Evolutionary conservation across 1,140 invertebrate species (phyloP), one percentile per base, ranked within the genome.

Genomic region (Pseudomyrmex dendroicus): DNA sequence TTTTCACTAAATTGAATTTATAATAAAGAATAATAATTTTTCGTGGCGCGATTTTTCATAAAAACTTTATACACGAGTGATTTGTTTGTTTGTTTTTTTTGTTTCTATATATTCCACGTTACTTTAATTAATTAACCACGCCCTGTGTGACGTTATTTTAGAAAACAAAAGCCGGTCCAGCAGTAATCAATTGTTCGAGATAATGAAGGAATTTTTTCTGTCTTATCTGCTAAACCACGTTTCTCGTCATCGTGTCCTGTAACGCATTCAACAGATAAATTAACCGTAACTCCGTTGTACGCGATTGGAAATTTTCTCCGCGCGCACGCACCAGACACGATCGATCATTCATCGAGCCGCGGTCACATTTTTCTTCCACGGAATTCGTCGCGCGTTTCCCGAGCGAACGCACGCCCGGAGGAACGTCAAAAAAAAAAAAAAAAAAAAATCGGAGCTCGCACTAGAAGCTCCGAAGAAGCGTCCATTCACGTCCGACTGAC

Each of bases 401-500:
- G n/a, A 25, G 25, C 3, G 3, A 15, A 13, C n/a, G 15, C 0
- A 63, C 2, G 15, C 0, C 25, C 10, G 2, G 2, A 2, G n/a
- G 52, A 56, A 22, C 48, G 13, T 48, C 50, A n/a, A n/a, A n/a
- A n/a, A n/a, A 20, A 20, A 20, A 20, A 20, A 20, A 20, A 20
- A 20, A 8, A 22, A 17, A 20, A 9, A 10, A 15, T 20, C 46
- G 46, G 22, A 66, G 10, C n/a, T 20, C 59, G 22, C 25, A 3
- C 2, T 3, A 15, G 64, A 17, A 17, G 44, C 13, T n/a, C 52
- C 2, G n/a, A 50, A 70, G 61, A 13, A 66, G 61, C 73, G 64
- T 72, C 54, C 76, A 78, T 70, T 78, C 66, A 72, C 54, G n/a
- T 17, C 44, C 76, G 76, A 70, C 46, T 52, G 73, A 74, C 54